Base-by-base conservation (phyloP, 2,888 invertebrate genomes). In the Nomada lathburiana region DNA sequence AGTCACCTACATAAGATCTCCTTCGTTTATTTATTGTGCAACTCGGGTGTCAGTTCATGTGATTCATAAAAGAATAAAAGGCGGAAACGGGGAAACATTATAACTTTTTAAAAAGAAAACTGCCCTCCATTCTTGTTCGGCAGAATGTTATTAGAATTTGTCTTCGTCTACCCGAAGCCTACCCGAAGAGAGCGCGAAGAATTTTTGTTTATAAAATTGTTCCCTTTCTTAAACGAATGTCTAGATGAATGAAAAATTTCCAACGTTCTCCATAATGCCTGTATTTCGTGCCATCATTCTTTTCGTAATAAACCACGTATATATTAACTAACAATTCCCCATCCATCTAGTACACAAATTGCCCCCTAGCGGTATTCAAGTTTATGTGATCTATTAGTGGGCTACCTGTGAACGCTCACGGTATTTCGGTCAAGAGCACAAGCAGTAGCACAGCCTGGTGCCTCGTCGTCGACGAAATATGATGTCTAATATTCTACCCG, bases 351-450 rank as follows among this genome's bases (percentile, higher is more conserved):
- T 13, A 16, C 20, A 20, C 20, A 44, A 62, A 62, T 7, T 20
- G 16, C 16, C 7, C 20, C n/a, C 16, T 29, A 44, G 16, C 23
- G 1, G 10, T 53, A 60, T 69, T 47, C 20, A 62, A 18, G 60
- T 64, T 63, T 47, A 36, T 20, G 53, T 20, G 55, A 50, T 76
- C 50, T 18, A 47, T 26, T 18, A 26, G 36, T 20, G 3, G 26
- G 3, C 68, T 62, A 44, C 60, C 68, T 75, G 53, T 53, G 52
- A 68, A 62, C 26, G 18, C n/a, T 44, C 16, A 4, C n/a, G 7
- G 29, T 47, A 69, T 62, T 68, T 68, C 53, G 42, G 42, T 29
- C 44, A 53, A 53, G 62, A 16, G 18, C 29, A 62, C 68, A 75
- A 75, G 7, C 5, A 7, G 36, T 36, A 36, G 36, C 36, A 36